phyloP scores from a whole-genome alignment of 1,140 invertebrate species.

The Pentalonia nigronervosa region DNA sequence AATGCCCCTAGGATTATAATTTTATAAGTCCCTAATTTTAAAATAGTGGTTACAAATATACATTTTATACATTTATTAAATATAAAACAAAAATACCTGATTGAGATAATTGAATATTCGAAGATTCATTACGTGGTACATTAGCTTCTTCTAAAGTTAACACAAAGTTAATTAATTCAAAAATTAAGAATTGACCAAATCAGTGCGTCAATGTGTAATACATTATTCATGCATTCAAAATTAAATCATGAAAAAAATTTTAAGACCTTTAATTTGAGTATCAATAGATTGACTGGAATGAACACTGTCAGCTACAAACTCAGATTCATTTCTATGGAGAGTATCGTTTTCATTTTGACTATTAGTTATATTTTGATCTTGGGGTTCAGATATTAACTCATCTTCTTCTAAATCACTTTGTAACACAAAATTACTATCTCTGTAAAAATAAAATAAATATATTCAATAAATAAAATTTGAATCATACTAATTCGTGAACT shows the following conservation, averaged over 20 bases:
- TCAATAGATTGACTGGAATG: neutral
- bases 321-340: neutral
- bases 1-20: neutral
- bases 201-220: neutral
- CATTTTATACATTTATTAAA: neutral
- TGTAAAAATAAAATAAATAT: constrained; percentile 17
- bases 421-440: neutral
- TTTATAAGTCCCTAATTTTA: neutral
- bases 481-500: neutral
- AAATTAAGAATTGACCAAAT: neutral
- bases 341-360: constrained; percentile 15
- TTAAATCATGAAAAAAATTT: neutral
- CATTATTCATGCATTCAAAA: neutral
- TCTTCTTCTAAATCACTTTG: neutral
- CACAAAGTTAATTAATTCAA: neutral
- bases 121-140: neutral
- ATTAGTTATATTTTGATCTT: neutral
- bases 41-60: neutral
- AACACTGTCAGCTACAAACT: neutral
- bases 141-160: neutral
- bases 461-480: neutral
- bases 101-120: neutral
- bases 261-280: neutral
- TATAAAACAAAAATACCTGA: neutral
- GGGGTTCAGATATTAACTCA: neutral